phyloP scores from a whole-genome alignment of 2,797 vertebrate species.

The Epinephelus awoara region DNA sequence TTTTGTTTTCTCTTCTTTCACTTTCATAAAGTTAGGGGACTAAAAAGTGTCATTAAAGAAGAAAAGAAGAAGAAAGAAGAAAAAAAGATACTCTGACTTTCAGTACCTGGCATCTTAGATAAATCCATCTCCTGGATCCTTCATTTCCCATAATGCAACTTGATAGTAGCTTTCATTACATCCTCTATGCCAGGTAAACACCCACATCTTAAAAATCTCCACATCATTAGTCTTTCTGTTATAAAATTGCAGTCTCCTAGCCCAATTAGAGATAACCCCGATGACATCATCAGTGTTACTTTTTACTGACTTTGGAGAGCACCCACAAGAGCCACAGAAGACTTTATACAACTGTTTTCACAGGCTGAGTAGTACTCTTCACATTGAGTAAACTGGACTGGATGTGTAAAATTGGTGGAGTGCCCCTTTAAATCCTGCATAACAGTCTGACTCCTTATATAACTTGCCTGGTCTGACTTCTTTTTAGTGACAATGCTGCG shows the following conservation, averaged over 20 bases:
- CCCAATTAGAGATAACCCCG: background rate
- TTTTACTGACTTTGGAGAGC: background rate
- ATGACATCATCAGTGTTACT: background rate
- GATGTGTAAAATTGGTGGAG: background rate
- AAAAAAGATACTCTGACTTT: background rate
- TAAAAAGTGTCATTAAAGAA: background rate
- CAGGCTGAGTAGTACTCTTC: background rate
- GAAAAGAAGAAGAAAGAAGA: too few relatives aligned
- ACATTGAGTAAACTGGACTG: slow-evolving; percentile 5
- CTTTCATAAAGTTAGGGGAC: background rate
- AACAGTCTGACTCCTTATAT: background rate
- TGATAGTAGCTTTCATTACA: background rate
- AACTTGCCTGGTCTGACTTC: background rate
- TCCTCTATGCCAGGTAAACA: background rate
- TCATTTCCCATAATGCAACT: background rate
- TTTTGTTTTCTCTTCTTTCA: too few relatives aligned
- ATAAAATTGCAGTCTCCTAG: background rate
- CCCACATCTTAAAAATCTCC: background rate
- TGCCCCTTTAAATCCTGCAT: background rate
- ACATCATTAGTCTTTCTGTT: background rate
- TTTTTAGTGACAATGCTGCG: background rate
- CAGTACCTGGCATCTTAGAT: background rate
- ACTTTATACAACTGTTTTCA: slow-evolving; percentile 9
- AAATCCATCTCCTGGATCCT: background rate
- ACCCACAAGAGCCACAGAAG: background rate